Evolutionary conservation across 2,113 vertebrate genomes (phyloP).

Genomic region (Lycocorax pyrrhopterus): DNA sequence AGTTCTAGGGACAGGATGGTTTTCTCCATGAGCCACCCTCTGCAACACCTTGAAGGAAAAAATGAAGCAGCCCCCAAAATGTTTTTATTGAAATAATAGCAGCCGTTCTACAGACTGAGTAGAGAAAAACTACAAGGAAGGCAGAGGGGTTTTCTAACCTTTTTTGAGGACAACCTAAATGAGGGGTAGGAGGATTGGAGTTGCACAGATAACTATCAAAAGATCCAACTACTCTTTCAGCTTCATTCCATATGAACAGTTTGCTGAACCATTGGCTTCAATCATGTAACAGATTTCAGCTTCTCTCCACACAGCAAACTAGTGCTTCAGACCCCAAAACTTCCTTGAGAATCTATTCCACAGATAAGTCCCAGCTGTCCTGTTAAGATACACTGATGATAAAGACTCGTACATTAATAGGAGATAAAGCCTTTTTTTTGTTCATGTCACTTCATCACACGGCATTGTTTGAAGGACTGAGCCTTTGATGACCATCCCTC

Average conservation of each 20-base stretch:
- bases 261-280: not conserved
- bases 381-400: not conserved
- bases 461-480: not conserved
- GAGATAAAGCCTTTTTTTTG: not conserved
- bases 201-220: not conserved
- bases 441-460: not conserved
- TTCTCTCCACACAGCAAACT: not conserved
- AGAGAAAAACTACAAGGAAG: not conserved
- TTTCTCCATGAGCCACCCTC: not conserved
- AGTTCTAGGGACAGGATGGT: not conserved
- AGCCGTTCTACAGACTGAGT: not conserved
- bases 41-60: not conserved
- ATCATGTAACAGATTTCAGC: not conserved
- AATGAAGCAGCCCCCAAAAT: not conserved
- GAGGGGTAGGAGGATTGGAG: not conserved
- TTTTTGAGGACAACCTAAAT: not conserved
- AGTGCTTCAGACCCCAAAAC: not conserved
- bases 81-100: not conserved
- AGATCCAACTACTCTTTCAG: not conserved
- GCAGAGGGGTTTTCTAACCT: not conserved
- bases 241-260: not conserved
- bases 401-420: not conserved
- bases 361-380: not conserved
- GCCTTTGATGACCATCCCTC: slow-evolving; percentile 36
- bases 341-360: not conserved